A percentile compares a stretch with the other conserved stretches of the same genome.
Conservation (phyloP, 2,113 vertebrate species). For the Anhinga anhinga region DNA sequence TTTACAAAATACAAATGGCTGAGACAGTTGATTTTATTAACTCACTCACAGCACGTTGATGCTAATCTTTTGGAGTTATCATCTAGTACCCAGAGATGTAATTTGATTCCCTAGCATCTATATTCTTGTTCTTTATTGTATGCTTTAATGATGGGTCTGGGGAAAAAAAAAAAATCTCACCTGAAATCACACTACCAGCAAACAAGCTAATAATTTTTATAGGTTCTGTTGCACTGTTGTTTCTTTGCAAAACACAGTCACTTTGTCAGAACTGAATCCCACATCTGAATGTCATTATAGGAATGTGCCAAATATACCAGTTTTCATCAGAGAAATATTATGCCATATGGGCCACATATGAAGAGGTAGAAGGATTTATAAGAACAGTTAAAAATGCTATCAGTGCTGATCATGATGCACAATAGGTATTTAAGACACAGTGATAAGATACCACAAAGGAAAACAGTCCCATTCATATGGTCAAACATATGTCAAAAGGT, state of each 20-base stretch:
- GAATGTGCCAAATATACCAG: background rate
- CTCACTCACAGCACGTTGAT: background rate
- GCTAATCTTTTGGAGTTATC: background rate
- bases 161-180: background rate
- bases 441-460: background rate
- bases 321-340: background rate
- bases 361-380: constrained; percentile 5
- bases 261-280: background rate
- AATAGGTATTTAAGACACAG: background rate
- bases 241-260: background rate
- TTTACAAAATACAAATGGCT: background rate
- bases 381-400: background rate
- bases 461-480: background rate
- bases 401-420: background rate
- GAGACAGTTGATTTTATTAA: background rate
- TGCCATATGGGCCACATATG: background rate
- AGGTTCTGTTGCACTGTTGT: background rate
- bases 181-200: background rate
- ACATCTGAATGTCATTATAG: background rate
- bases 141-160: background rate
- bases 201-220: background rate
- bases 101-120: background rate
- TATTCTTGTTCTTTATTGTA: background rate
- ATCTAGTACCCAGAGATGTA: background rate
- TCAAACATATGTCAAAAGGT: background rate